Evolutionary conservation across 2,113 vertebrate genomes (phyloP).

Genomic region (Chelonoidis abingdonii): DNA sequence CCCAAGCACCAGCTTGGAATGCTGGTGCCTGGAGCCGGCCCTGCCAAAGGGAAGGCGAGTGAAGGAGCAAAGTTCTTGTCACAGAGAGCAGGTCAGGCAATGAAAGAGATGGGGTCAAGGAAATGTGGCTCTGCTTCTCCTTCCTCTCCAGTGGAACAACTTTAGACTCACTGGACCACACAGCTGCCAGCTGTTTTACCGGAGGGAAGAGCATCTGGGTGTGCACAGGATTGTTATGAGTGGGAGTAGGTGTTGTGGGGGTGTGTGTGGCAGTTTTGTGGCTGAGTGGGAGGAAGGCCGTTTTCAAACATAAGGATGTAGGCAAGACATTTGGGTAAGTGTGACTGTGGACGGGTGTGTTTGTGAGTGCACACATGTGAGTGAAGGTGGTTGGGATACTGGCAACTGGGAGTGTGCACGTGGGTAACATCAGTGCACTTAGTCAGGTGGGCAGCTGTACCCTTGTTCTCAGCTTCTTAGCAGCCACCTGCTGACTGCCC

Average conservation of each 20-base stretch:
- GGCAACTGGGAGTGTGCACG: accelerated
- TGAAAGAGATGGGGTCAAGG: not conserved
- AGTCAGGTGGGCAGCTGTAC: not conserved
- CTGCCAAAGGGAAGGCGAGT: accelerated
- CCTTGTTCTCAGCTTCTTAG: not conserved
- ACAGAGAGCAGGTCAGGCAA: not conserved
- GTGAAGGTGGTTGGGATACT: accelerated
- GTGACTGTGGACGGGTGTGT: not conserved
- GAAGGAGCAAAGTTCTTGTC: accelerated
- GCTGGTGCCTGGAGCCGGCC: no score
- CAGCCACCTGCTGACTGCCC: not conserved
- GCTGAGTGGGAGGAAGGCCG: not conserved
- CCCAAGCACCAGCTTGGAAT: no score
- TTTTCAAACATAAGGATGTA: not conserved
- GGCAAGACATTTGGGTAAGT: not conserved
- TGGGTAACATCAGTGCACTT: not conserved
- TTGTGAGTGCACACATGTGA: accelerated
- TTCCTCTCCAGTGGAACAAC: not conserved
- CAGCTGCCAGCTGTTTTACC: not conserved
- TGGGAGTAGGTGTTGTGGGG: not conserved
- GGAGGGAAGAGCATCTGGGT: not conserved
- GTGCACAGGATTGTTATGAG: not conserved
- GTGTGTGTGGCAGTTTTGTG: not conserved
- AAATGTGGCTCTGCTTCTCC: not conserved
- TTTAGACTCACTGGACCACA: no score